Evolutionary conservation across 2,888 invertebrate genomes (phyloP).

Genomic region (Eupithecia exiguata): DNA sequence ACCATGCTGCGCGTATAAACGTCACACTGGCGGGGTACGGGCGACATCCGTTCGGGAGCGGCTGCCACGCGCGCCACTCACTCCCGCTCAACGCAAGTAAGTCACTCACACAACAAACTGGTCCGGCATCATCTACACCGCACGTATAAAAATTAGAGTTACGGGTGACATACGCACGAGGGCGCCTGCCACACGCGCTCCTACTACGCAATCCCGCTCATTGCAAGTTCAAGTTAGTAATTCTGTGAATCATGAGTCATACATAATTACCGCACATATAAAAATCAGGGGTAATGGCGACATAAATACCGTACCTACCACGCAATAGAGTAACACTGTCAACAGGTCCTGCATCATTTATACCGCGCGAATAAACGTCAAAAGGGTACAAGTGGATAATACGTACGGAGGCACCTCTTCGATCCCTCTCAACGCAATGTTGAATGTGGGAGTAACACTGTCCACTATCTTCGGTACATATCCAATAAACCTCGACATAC

Average conservation of each 20-base stretch:
- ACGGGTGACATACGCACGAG: constrained; percentile 73
- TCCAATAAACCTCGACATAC: background rate
- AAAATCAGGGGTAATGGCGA: too few species aligned
- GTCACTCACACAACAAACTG: constrained; percentile 50
- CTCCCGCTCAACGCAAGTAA: constrained; percentile 80
- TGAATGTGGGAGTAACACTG: background rate
- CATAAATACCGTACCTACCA: too few species aligned
- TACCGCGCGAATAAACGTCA: constrained; percentile 53
- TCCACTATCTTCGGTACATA: background rate
- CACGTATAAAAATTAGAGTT: constrained; percentile 55
- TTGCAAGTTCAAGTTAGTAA: too few species aligned
- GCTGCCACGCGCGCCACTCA: constrained; percentile 66
- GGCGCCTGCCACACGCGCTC: constrained; percentile 76
- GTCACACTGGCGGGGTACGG: constrained; percentile 63
- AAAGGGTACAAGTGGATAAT: constrained; percentile 75
- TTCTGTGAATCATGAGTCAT: too few species aligned
- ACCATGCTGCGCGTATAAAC: constrained; percentile 40
- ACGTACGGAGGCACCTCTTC: constrained; percentile 76
- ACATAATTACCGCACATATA: too few species aligned
- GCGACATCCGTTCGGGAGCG: constrained; percentile 54
- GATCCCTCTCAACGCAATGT: constrained; percentile 67
- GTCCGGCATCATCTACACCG: constrained; percentile 31
- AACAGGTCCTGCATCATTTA: constrained; percentile 8
- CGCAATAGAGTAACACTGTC: constrained; percentile 59
- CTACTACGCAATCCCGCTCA: too few species aligned